Base-by-base conservation (phyloP, 2,888 invertebrate genomes). In the Morpho achilles region DNA sequence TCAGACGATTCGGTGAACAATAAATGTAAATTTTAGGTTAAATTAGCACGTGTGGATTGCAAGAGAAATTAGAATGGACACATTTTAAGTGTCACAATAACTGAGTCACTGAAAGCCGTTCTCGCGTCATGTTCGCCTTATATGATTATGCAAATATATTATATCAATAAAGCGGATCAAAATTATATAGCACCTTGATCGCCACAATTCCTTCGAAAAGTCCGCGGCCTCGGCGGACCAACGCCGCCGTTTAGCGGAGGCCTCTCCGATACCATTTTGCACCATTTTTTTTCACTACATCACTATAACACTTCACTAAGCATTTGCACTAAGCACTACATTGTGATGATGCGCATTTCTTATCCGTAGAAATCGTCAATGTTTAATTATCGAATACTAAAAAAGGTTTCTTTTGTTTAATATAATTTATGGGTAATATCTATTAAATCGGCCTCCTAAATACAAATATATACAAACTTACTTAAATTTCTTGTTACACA, bases 171-270 rank as follows among this genome's bases (percentile, higher is more conserved):
- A 52, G 50, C 58, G 69, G 66, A 67, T 67, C 67, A 65, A 69
- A 61, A 73, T 72, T 73, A 72, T 76, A 73, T 68, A 78, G 77
- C 80, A 91, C 91, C 91, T 91, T 91, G 90, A 76, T 93, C 93
- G 72, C 92, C 93, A 69, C 92, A 91, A 74, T 92, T 91, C 74
- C 91, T 83, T 69, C 93, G 86, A 57, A 91, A 88, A 70, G 89
- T 91, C 74, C 89, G 80, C 63, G 88, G 88, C 78, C 87, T 84
- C 66, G 80, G 79, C 52, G 90, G 79, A 58, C 85, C 73, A 77
- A 82, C 73, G 76, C 89, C 77, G 79, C 91, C 78, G 68, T 80
- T 82, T 78, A 79, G 77, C 73, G 78, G 79, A 70, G 80, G 80
- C 75, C 86, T 88, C 73, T 91, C 87, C 71, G 84, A 81, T 73